Evolutionary conservation across 2,888 invertebrate species (phyloP).

Genomic region (Schizotus pectinicornis): DNA sequence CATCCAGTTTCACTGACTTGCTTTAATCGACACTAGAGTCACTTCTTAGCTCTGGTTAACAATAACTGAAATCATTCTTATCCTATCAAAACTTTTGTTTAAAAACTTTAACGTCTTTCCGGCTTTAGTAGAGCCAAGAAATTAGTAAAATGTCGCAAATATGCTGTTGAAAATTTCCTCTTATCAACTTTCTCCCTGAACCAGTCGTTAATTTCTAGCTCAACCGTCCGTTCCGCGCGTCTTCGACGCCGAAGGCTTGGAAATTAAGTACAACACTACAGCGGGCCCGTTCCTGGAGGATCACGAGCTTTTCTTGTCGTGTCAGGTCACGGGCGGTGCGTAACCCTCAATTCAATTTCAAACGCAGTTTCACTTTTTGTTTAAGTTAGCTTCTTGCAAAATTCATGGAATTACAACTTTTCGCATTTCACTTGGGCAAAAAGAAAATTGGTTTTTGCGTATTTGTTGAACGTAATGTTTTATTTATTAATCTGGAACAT

Average conservation of each 20-base stretch:
- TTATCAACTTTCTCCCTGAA: too few relatives aligned
- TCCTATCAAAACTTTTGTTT: too few relatives aligned
- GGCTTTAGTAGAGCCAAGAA: too few relatives aligned
- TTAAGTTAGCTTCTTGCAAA: background rate
- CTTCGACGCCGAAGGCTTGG: conserved; percentile 82
- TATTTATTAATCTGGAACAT: background rate
- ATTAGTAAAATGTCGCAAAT: background rate
- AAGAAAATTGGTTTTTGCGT: background rate
- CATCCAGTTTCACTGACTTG: background rate
- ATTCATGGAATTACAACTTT: background rate
- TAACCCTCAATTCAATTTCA: conserved; percentile 20
- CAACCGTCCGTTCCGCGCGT: conserved; percentile 82
- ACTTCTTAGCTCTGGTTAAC: too few relatives aligned
- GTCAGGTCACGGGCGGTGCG: conserved; percentile 87
- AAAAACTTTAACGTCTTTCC: too few relatives aligned
- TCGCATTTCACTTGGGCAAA: background rate
- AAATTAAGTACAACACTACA: conserved; percentile 68
- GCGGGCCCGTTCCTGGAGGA: conserved; percentile 90
- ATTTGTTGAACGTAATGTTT: background rate
- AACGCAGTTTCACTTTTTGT: background rate
- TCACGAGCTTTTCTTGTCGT: conserved; percentile 80
- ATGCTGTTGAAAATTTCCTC: background rate
- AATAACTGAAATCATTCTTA: too few relatives aligned
- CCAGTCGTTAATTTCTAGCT: conserved; percentile 63
- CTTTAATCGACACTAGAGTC: too few relatives aligned